Evolutionary conservation across 2,888 invertebrate species (phyloP).

Genomic region (Schizaphis graminum): DNA sequence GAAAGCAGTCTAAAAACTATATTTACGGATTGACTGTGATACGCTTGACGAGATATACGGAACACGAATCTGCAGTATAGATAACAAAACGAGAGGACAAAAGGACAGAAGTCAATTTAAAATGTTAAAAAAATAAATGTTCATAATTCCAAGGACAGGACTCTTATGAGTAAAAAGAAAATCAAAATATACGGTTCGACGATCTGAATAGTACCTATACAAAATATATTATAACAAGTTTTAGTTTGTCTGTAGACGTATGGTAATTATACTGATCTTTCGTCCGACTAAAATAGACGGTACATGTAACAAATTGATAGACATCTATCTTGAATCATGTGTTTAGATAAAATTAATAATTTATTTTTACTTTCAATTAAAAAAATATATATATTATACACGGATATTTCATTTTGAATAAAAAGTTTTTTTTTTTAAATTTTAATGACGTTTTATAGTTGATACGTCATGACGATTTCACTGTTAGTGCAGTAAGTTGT

Average conservation of each 20-base stretch:
- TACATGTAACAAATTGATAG: neutral
- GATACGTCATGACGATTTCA: neutral
- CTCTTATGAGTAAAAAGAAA: neutral
- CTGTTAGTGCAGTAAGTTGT: neutral
- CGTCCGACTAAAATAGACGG: neutral
- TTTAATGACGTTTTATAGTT: neutral
- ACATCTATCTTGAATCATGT: neutral
- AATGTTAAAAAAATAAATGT: neutral
- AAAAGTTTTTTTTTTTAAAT: neutral
- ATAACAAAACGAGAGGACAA: neutral
- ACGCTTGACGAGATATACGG: neutral
- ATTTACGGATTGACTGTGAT: neutral
- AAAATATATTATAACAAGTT: neutral
- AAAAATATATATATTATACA: neutral
- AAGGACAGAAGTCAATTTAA: neutral
- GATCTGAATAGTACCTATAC: neutral
- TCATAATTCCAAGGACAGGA: neutral
- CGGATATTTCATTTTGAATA: neutral
- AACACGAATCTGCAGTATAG: neutral
- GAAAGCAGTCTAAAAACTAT: slow-evolving; percentile 1
- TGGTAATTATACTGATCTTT: neutral
- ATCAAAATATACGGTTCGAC: neutral
- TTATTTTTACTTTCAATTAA: neutral
- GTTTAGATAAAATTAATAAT: neutral
- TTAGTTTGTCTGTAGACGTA: neutral